phyloP scores from a whole-genome alignment of 2,797 vertebrate genomes.

The Peromyscus melanophrys region DNA sequence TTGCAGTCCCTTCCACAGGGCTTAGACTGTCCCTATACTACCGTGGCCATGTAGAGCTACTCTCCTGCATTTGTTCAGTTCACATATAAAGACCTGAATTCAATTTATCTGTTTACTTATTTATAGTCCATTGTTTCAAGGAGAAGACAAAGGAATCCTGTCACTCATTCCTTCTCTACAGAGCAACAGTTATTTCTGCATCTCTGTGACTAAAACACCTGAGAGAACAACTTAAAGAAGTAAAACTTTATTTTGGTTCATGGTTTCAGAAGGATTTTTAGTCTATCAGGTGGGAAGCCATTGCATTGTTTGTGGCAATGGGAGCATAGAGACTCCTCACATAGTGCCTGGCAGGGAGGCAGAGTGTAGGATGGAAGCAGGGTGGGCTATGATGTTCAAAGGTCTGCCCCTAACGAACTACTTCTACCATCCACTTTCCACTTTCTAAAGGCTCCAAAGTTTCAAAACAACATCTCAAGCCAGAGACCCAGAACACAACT shows the following conservation, averaged over 20 bases:
- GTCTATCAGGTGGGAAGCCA: background rate
- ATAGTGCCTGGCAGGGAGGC: background rate
- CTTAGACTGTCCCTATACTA: background rate
- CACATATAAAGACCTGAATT: background rate
- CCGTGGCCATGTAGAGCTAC: rapidly evolving
- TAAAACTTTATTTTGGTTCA: background rate
- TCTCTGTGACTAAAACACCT: background rate
- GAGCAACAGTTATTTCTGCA: background rate
- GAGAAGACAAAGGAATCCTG: background rate
- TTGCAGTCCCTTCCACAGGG: background rate
- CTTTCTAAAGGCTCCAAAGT: background rate
- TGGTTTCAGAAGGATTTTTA: background rate
- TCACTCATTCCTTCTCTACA: background rate
- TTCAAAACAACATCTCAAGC: background rate
- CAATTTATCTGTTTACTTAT: rapidly evolving
- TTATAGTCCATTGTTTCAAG: background rate
- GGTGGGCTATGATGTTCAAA: too few species aligned
- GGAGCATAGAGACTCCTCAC: background rate
- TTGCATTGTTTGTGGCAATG: background rate
- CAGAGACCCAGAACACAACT: background rate
- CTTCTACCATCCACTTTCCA: background rate
- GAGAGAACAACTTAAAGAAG: background rate
- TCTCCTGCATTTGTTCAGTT: background rate
- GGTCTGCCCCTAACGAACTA: background rate
- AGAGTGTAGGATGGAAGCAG: background rate